Evolutionary conservation across 2,888 invertebrate genomes (phyloP), one percentile per base, ranked within the genome.

Genomic region (Parthenolecanium corni): DNA sequence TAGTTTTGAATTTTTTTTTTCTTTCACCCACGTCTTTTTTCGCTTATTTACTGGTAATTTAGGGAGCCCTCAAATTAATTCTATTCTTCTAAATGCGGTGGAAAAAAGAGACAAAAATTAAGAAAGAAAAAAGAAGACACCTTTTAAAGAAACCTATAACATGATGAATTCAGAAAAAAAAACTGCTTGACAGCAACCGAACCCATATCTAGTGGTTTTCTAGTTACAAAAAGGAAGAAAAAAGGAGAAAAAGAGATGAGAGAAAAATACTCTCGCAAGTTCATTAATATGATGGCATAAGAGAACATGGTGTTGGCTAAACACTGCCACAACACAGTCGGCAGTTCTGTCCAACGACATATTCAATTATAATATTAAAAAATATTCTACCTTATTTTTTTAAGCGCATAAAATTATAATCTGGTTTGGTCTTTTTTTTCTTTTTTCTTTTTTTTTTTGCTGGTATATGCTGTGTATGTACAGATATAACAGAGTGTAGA

Each of bases 311-410:
- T 42, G 44, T 42, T 42, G 18, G n/a, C 44, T 42, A 18, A 42
- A 42, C 44, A 18, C 18, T 42, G 44, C 44, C 18, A 42, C 16
- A 42, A 14, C 31, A 31, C 24, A 38, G 53, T 40, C 52, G 52
- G 52, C 38, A 18, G 36, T 18, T 53, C 38, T 56, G 40, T 18
- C 49, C 58, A 18, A 49, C 58, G 49, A 58, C 58, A 38, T 58
- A 58, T 58, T 58, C 58, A 58, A 58, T 58, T 58, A 58, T 49
- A 58, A 58, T 58, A 58, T 58, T 58, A 58, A 58, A n/a, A 58
- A 58, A 58, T 58, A 58, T 58, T 58, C 58, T 58, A 58, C 18
- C 58, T 58, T 58, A 58, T 58, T 49, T 31, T 31, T 31, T 31
- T 47, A 58, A 58, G 47, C 49, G 58, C 49, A 36, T 58, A 58